Base-by-base conservation (phyloP, 2,888 invertebrate genomes). In the Drosophila dives region DNA sequence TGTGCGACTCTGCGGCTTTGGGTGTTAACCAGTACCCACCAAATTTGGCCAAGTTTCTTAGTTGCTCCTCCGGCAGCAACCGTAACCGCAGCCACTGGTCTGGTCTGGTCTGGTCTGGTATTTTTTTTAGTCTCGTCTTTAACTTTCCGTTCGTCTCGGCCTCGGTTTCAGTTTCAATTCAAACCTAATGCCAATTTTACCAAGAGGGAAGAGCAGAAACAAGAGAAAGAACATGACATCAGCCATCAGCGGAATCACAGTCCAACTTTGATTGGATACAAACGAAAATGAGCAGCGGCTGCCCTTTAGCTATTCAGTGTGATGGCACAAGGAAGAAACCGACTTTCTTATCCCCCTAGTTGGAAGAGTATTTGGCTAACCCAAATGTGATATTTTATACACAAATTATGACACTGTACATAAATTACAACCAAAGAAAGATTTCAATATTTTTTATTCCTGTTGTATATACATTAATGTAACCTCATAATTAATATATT, bases 181-280 rank as follows among this genome's bases (percentile, higher is more conserved):
- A 29, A 29, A 5, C 5, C 29, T 29, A 29, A 29, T 6, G 29
- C 29, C 29, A 29, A 29, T 6, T 29, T 29, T 29, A 6, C 67
- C 56, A 71, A 62, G 38, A 45, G 63, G 53, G 45, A 38, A 33
- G 45, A 51, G 70, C 20, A 33, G 42, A 29, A 38, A 38, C 45
- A 48, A 60, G 66, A 58, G 42, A 8, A 34, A 53, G 61, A 62
- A 54, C 66, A 82, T 80, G 80, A 80, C 80, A 80, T 80, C 80
- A 80, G 79, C 65, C 32, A 40, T 33, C 71, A 36, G 32, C 36
- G 42, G 40, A 72, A 77, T 71, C 66, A 66, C 63, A 72, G 53
- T 51, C 50, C 61, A 50, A 71, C 55, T 54, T 15, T 55, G 50
- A 40, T 32, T 20, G 48, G 55, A 23, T 55, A 36, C 23, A 26